phyloP scores from a whole-genome alignment of 2,888 invertebrate species.

The Rhyacophila evoluta region DNA sequence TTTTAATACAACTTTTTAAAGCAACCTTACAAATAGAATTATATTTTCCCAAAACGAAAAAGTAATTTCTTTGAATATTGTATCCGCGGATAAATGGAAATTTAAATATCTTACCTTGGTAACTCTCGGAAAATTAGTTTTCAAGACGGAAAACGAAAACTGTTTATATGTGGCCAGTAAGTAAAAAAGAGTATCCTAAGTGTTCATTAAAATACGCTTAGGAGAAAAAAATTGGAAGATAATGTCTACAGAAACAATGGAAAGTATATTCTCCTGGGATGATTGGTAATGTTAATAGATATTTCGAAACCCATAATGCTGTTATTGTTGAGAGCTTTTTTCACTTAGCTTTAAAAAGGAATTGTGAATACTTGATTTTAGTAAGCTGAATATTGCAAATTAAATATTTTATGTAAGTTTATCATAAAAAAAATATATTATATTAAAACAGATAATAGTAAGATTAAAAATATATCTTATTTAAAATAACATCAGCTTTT shows the following conservation, averaged over 20 bases:
- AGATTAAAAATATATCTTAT: too few species aligned
- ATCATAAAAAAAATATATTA: too few species aligned
- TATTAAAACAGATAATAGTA: too few species aligned
- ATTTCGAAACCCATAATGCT: background rate
- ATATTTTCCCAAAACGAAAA: too few species aligned
- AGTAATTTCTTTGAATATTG: too few species aligned
- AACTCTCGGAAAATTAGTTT: constrained; percentile 8
- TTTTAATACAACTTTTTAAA: too few species aligned
- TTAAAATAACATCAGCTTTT: too few species aligned
- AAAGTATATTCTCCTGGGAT: background rate
- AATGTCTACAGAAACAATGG: background rate
- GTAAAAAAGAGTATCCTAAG: background rate
- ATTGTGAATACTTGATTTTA: background rate
- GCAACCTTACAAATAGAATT: too few species aligned
- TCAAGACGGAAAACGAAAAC: background rate
- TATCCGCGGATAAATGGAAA: background rate
- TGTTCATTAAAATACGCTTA: background rate
- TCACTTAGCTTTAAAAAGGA: background rate
- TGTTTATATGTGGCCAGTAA: background rate
- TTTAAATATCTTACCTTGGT: background rate
- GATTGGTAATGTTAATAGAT: constrained; percentile 21
- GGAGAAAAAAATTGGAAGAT: background rate
- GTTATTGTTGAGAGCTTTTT: background rate
- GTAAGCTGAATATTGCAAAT: background rate
- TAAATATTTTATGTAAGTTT: too few species aligned